Conservation (phyloP, 2,113 vertebrate species). For the Electrona antarctica region DNA sequence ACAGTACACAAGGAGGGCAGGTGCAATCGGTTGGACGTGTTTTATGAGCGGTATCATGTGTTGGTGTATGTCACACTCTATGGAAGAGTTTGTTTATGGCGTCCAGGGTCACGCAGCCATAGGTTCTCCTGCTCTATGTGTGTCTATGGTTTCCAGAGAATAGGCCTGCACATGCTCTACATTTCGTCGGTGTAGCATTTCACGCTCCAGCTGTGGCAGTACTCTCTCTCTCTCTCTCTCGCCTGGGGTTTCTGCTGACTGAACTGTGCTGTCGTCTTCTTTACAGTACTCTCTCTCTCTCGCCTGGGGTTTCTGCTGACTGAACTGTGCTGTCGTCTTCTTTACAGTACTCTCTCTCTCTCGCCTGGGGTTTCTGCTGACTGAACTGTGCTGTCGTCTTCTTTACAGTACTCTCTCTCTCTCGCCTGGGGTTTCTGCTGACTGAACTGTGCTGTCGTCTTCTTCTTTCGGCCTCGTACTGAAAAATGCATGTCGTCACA, state of each 20-base stretch:
- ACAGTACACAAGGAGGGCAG: slow-evolving; percentile 56
- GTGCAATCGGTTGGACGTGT: slow-evolving; percentile 57
- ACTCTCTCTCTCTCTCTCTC: too few relatives aligned
- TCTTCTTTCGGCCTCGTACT: slow-evolving; percentile 25
- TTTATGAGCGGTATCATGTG: slow-evolving; percentile 67
- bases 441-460: slow-evolving; percentile 44
- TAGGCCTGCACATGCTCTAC: slow-evolving; percentile 76
- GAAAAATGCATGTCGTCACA: slow-evolving; percentile 31
- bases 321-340: too few relatives aligned
- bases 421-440: slow-evolving; percentile 54
- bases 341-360: too few relatives aligned
- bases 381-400: too few relatives aligned
- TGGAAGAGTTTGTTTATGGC: slow-evolving; percentile 66
- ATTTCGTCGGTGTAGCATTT: slow-evolving; percentile 77
- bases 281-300: too few relatives aligned
- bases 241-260: slow-evolving; percentile 57
- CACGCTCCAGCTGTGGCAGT: slow-evolving; percentile 52
- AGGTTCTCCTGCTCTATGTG: slow-evolving; percentile 65
- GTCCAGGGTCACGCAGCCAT: slow-evolving; percentile 60
- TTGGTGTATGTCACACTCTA: slow-evolving; percentile 59
- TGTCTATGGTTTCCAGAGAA: slow-evolving; percentile 68
- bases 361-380: slow-evolving; percentile 55
- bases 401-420: too few relatives aligned
- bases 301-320: slow-evolving; percentile 55
- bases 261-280: slow-evolving; percentile 40